Base-by-base conservation (phyloP, 1,140 invertebrate species). In the Phocides pigmalion region DNA sequence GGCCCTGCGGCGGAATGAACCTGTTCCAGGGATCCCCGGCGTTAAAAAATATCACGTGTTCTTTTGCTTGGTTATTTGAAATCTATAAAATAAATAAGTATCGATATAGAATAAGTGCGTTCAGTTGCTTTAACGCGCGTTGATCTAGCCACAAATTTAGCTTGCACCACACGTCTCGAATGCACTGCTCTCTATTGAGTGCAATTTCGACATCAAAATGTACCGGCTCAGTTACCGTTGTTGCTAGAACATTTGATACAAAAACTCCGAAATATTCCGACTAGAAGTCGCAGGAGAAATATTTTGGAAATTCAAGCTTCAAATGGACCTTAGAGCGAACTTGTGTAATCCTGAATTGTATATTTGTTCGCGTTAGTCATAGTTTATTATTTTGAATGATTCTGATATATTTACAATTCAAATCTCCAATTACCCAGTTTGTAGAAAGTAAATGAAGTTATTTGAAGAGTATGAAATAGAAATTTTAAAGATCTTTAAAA, bases 121-220 rank as follows among this genome's bases (percentile, higher is more conserved):
- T 39, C 35, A 51, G 19, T 35, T 62, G 46, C 58, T 47, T 59
- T 66, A 65, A 64, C 44, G 53, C 65, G 32, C 11, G 32, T 53
- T 51, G 59, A 67, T 64, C 53, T 58, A 56, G 62, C 46, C 56
- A 66, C 59, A 63, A 56, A 68, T 68, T 62, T 59, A 63, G 51
- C 51, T 72, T 72, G 59, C 59, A 63, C 54, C 53, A 66, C 47
- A 66, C 46, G 46, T 61, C 47, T 51, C 32, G 47, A 59, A 65
- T 65, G 59, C 44, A 56, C 50, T 63, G 17, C 39, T 25, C 39
- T 25, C 25, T 59, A 62, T 63, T 46, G 51, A 63, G 56, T 61
- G 50, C 46, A 65, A 54, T 69, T 69, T 54, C 67, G 51, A 65
- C 54, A 69, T 37, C 39, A 61, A 49, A 65, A 65, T 62, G 67